phyloP scores from a whole-genome alignment of 2,113 vertebrate genomes.

The Cricetomys ansorgei region DNA sequence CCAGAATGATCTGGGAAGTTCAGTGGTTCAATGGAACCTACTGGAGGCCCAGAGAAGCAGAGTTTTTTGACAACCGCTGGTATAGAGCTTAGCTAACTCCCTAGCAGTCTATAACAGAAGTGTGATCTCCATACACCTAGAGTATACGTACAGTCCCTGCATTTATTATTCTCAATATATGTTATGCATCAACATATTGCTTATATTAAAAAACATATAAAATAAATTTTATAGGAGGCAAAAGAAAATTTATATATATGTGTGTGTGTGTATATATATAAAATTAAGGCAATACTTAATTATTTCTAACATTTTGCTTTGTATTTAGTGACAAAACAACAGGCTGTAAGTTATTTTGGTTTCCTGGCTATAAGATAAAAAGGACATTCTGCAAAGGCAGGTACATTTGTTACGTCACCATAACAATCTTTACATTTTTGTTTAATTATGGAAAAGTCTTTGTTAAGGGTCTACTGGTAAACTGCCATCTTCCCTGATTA shows the following conservation, averaged over 20 bases:
- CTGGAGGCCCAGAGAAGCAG: neutral
- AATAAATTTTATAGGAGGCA: neutral
- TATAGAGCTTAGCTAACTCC: neutral
- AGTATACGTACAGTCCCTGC: neutral
- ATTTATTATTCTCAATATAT: neutral
- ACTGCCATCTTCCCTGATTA: neutral
- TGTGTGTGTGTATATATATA: neutral
- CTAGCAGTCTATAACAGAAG: neutral
- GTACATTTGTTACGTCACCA: too few relatives aligned
- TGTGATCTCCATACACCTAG: neutral
- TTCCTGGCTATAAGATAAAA: neutral
- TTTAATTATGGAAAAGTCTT: neutral
- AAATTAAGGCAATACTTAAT: neutral
- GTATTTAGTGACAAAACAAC: neutral
- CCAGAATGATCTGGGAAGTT: neutral
- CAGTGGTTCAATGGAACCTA: neutral
- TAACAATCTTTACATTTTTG: too few relatives aligned
- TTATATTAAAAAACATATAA: neutral
- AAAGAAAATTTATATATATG: neutral
- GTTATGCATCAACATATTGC: neutral
- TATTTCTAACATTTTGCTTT: neutral
- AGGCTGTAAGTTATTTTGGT: too few relatives aligned
- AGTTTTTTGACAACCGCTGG: neutral
- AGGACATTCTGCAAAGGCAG: neutral
- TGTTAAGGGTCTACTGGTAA: neutral